Conservation (phyloP, 2,888 invertebrate genomes). For the Meta bourneti region DNA sequence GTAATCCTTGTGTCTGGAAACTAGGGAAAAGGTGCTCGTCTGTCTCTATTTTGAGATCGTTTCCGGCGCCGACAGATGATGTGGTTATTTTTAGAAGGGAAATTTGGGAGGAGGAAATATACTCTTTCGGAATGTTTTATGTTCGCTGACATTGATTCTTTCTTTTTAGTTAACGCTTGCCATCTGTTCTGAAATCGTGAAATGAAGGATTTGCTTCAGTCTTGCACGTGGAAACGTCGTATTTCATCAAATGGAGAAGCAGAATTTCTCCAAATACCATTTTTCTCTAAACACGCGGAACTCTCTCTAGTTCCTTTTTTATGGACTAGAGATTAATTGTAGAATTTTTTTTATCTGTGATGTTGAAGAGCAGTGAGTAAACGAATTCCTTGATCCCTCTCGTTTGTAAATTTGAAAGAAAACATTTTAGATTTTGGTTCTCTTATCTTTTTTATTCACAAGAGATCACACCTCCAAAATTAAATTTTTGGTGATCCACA, state of each 20-base stretch:
- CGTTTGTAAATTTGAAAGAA: no score
- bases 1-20: not conserved
- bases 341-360: not conserved
- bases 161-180: not conserved
- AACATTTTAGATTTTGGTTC: no score
- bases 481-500: no score
- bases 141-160: constrained; percentile 14
- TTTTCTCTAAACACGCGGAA: not conserved
- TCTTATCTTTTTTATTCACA: no score
- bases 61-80: constrained; percentile 52
- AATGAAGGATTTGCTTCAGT: not conserved
- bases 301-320: not conserved
- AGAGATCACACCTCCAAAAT: no score
- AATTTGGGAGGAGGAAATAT: constrained; percentile 10
- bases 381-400: no score
- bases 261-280: not conserved
- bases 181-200: constrained; percentile 16
- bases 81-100: constrained; percentile 39
- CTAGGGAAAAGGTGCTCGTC: not conserved
- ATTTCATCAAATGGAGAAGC: not conserved
- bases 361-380: not conserved
- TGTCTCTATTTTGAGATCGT: constrained; percentile 31
- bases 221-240: not conserved
- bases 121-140: constrained; percentile 9
- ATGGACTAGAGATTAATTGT: not conserved